Evolutionary conservation across 2,888 invertebrate genomes (phyloP).

Genomic region (Liopterus haemorrhoidalis): DNA sequence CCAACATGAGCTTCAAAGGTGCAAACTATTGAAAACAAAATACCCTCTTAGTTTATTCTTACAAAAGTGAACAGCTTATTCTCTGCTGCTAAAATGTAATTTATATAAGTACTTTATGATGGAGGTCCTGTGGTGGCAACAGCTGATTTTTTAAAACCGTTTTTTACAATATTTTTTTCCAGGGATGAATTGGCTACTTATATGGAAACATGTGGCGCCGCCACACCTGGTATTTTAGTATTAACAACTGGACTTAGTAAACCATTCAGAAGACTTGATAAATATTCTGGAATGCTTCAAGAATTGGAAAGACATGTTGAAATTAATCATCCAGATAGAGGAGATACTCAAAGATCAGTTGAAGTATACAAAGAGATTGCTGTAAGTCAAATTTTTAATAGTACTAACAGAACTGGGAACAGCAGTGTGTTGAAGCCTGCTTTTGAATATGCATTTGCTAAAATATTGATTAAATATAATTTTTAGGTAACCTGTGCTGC

Average conservation of each 20-base stretch:
- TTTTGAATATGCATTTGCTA: neutral
- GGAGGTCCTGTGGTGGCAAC: too few relatives aligned
- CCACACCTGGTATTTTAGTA: slow-evolving; percentile 79
- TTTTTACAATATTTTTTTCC: slow-evolving; percentile 30
- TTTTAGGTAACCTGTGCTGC: slow-evolving; percentile 78
- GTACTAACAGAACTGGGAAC: too few relatives aligned
- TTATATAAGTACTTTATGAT: too few relatives aligned
- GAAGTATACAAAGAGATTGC: slow-evolving; percentile 92
- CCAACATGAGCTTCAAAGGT: too few relatives aligned
- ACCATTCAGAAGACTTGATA: slow-evolving; percentile 90
- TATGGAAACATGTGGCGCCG: slow-evolving; percentile 84
- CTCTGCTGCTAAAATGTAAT: too few relatives aligned
- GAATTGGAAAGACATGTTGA: slow-evolving; percentile 94
- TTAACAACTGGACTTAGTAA: slow-evolving; percentile 90
- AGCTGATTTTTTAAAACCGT: too few relatives aligned
- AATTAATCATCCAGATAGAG: slow-evolving; percentile 90
- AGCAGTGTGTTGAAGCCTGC: too few relatives aligned
- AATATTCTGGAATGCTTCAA: slow-evolving; percentile 90
- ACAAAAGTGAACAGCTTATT: too few relatives aligned
- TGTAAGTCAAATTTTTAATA: too few relatives aligned
- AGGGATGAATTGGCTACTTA: slow-evolving; percentile 78
- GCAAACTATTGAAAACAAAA: too few relatives aligned
- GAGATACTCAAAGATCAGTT: slow-evolving; percentile 93
- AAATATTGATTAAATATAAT: slow-evolving; percentile 18
- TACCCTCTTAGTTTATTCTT: too few relatives aligned